Percentiles rank a stretch among this genome's conserved stretches.
These are phyloP conservation scores for Dynastes maya DNA, from an alignment of 2,888 invertebrate genomes.

Conservation along the genomic window DNA sequence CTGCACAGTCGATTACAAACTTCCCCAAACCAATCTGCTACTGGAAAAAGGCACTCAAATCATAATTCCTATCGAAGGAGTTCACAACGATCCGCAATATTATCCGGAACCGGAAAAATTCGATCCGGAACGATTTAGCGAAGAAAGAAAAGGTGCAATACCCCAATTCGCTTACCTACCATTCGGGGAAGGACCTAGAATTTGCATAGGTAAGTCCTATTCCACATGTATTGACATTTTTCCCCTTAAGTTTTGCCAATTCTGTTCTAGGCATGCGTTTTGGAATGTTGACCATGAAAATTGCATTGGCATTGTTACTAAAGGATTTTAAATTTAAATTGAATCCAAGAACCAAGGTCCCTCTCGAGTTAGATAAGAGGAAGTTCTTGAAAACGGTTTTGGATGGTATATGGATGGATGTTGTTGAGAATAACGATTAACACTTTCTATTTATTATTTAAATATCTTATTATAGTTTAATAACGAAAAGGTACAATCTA, in stretches of 20 bases:
- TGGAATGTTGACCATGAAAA: constrained; percentile 8
- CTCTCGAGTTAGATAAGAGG: not conserved
- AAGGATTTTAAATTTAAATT: not conserved
- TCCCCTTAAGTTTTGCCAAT: not conserved
- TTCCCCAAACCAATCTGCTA: constrained; percentile 51
- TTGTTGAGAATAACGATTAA: not conserved
- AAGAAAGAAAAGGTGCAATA: not conserved
- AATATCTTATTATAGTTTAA: no score
- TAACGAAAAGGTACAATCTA: no score
- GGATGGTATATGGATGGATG: constrained; percentile 2
- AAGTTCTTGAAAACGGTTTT: not conserved
- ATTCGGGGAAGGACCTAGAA: constrained; percentile 8
- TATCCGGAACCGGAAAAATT: constrained; percentile 52
- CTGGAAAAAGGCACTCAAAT: constrained; percentile 39
- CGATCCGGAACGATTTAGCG: not conserved
- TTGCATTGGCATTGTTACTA: not conserved
- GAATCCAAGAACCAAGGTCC: constrained; percentile 1
- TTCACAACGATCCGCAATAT: constrained; percentile 53
- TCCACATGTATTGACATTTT: not conserved
- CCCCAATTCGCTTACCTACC: not conserved
- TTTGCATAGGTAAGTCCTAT: constrained; percentile 49
- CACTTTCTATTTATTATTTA: no score
- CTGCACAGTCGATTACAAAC: constrained; percentile 29
- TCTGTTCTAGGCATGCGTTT: constrained; percentile 2
- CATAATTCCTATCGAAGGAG: constrained; percentile 31